These are phyloP conservation scores for Drosophila pachea DNA, from an alignment of 1,140 invertebrate genomes.

Conservation along the genomic window DNA sequence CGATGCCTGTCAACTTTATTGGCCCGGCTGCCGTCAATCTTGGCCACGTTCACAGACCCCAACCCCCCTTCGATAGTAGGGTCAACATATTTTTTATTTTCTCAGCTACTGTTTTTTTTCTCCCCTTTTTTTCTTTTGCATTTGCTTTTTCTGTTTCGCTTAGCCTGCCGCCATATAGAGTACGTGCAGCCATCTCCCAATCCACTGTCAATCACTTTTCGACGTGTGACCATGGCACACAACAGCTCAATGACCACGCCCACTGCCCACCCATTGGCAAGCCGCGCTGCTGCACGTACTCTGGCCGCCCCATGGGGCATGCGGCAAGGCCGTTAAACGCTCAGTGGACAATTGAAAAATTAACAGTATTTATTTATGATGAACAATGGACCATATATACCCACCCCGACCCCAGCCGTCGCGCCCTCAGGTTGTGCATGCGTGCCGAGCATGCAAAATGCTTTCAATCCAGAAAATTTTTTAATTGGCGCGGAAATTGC, in stretches of 20 bases:
- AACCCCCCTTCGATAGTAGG: slow-evolving; percentile 47
- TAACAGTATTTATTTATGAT: slow-evolving; percentile 77
- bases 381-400: slow-evolving; percentile 41
- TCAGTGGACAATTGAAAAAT: slow-evolving; percentile 71
- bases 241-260: slow-evolving; percentile 6
- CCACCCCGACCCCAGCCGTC: not conserved
- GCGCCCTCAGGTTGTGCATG: slow-evolving; percentile 20
- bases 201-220: slow-evolving; percentile 45
- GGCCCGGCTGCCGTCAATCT: slow-evolving; percentile 45
- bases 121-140: slow-evolving; percentile 17
- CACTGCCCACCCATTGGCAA: not conserved
- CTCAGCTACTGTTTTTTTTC: not conserved
- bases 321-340: slow-evolving; percentile 57
- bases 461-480: slow-evolving; percentile 56
- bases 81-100: slow-evolving; percentile 40
- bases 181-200: slow-evolving; percentile 40
- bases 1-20: slow-evolving; percentile 71
- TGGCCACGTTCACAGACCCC: slow-evolving; percentile 46
- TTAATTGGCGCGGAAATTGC: slow-evolving; percentile 73
- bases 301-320: slow-evolving; percentile 4
- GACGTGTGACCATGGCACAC: slow-evolving; percentile 25
- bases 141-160: too few relatives aligned
- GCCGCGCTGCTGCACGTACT: slow-evolving; percentile 9
- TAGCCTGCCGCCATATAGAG: slow-evolving; percentile 17
- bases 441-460: slow-evolving; percentile 64